phyloP scores from a whole-genome alignment of 2,797 vertebrate genomes.

The Typhlichthys eigenmanni region DNA sequence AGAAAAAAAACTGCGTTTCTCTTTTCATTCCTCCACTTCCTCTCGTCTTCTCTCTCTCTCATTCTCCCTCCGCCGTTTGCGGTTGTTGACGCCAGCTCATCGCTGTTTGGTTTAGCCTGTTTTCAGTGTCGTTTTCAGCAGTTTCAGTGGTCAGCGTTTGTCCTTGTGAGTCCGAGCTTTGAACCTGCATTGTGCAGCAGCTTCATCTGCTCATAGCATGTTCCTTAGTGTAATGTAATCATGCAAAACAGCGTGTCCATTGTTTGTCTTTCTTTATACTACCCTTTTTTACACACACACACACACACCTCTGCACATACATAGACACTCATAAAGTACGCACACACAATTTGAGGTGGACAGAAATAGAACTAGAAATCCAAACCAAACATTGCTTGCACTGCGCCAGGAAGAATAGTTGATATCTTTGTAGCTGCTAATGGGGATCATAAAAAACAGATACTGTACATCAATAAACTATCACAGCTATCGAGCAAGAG shows the following conservation, averaged over 20 bases:
- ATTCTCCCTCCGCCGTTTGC: constrained; percentile 38
- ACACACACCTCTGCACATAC: constrained; percentile 6
- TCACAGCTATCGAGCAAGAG: too few species aligned
- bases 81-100: constrained; percentile 79
- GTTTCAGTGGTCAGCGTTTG: constrained; percentile 62
- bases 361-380: too few species aligned
- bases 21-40: constrained; percentile 2
- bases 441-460: too few species aligned
- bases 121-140: constrained; percentile 61
- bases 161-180: constrained; percentile 62
- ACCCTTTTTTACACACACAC: not conserved
- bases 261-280: constrained; percentile 7
- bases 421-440: too few species aligned
- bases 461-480: too few species aligned
- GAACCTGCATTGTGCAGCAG: constrained; percentile 35
- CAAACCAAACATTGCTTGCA: too few species aligned
- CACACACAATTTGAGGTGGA: not conserved
- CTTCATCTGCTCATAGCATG: constrained; percentile 47
- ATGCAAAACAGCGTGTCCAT: constrained; percentile 31
- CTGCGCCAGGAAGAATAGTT: too few species aligned
- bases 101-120: constrained; percentile 81
- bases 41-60: constrained; percentile 24
- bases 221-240: constrained; percentile 26
- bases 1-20: constrained; percentile 41
- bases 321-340: constrained; percentile 4